Evolutionary conservation across 1,140 invertebrate genomes (phyloP), one percentile per base, ranked within the genome.

Genomic region (Akabosia matsudoensis): DNA sequence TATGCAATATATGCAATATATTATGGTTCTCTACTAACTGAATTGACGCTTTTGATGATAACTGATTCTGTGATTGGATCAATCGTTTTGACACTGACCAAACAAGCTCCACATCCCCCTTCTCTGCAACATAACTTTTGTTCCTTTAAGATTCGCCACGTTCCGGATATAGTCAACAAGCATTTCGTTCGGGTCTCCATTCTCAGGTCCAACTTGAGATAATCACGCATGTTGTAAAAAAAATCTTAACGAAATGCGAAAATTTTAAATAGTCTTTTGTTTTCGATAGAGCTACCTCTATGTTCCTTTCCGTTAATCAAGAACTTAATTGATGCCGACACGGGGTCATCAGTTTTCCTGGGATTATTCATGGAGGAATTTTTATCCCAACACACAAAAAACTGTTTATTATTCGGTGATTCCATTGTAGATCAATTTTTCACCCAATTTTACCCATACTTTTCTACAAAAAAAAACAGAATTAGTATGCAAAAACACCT

Each of bases 41-140:
- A 10, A 10, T 10, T 45, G 37, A 45, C 37, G 7, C 7, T 70
- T 30, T 74, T 76, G n/a, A n/a, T n/a, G n/a, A n/a, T n/a, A n/a
- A n/a, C n/a, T n/a, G n/a, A n/a, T n/a, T n/a, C n/a, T n/a, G n/a
- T n/a, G n/a, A n/a, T n/a, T n/a, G n/a, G n/a, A n/a, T n/a, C n/a
- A n/a, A n/a, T n/a, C n/a, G n/a, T n/a, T 31, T 37, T 71, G 51
- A 70, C 7, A 76, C 26, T 74, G 61, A 70, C 79, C 1, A 76
- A 30, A 45, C 79, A 80, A 22, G 75, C 75, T 22, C 79, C 79
- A 74, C 79, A 80, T 18, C 78, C 78, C 4, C 79, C 86, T 74
- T 86, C 85, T 24, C 81, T 75, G 79, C 86, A 86, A n/a, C 82
- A 85, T 84, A n/a, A 74, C 73, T 75, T 82, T 82, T 0, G 81